phyloP scores from a whole-genome alignment of 1,140 invertebrate genomes.

The Drosophila nigrodunni region DNA sequence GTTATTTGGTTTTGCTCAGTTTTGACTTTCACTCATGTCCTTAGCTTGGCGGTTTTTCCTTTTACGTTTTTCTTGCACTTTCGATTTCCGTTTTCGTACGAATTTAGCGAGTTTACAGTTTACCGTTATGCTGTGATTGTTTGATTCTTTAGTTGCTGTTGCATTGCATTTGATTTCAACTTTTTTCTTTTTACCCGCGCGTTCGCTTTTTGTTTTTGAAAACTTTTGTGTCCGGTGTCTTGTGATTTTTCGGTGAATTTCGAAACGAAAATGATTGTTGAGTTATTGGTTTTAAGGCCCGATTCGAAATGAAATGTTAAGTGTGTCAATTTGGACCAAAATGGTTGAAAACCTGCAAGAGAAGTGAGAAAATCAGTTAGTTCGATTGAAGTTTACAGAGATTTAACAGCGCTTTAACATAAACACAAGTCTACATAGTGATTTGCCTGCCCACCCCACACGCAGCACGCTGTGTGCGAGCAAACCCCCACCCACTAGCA shows the following conservation, averaged over 20 bases:
- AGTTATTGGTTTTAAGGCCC: constrained; percentile 3
- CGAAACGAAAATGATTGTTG: constrained; percentile 27
- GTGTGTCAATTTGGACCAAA: constrained; percentile 72
- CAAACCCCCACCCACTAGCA: not conserved
- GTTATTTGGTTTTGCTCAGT: constrained; percentile 27
- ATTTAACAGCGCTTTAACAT: not conserved
- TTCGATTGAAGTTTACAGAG: not conserved
- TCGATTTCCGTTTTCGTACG: constrained; percentile 2
- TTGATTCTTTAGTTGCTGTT: constrained; percentile 18
- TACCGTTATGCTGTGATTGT: not conserved
- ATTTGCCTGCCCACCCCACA: not conserved
- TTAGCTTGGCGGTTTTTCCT: constrained; percentile 23
- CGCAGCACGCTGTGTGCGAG: not conserved
- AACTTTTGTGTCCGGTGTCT: constrained; percentile 19
- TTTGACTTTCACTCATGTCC: constrained; percentile 63
- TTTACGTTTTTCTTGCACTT: constrained; percentile 14
- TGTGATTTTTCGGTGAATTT: constrained; percentile 37
- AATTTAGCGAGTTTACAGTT: constrained; percentile 16
- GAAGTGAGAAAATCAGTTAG: constrained; percentile 20
- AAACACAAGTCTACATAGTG: not conserved
- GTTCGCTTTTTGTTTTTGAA: constrained; percentile 13
- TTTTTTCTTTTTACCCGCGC: constrained; percentile 14
- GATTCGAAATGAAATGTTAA: constrained; percentile 45
- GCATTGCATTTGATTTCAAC: constrained; percentile 29
- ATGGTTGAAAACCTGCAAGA: constrained; percentile 64